Base-by-base conservation (phyloP, 2,113 vertebrate genomes). In the Pleuronectes platessa region DNA sequence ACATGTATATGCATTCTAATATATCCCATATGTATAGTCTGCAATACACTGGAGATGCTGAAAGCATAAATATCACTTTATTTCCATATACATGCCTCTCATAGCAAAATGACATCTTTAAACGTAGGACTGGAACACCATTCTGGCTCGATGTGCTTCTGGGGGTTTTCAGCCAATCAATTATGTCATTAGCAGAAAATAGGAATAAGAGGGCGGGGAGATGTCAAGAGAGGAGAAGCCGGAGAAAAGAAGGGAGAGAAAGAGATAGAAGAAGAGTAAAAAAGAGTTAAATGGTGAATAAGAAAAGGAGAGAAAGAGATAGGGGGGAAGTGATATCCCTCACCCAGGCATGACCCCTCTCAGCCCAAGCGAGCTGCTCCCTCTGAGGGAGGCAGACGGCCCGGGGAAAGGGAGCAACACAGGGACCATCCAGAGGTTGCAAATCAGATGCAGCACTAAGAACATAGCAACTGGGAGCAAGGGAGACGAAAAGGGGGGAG, bases 341-440 rank as follows among this genome's bases (percentile, higher is more conserved):
- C 92, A 94, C 93, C 93, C 90, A 83, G 87, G 79, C 82, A n/a
- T 93, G 92, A 94, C 92, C 93, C 82, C 74, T 85, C 83, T 84
- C 84, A 88, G 88, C 85, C 78, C 78, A 76, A 79, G 76, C 68
- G 71, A 90, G 78, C 74, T 68, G 71, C 80, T 93, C 86, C 82
- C 88, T 90, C 74, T 71, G 85, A 90, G 88, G 80, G 73, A 88
- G 75, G 79, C 84, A 79, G 88, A 86, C 76, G 56, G 68, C 80
- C 80, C 14, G 21, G 67, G 71, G 82, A 78, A 72, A 70, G 78
- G 76, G 78, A 82, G 82, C 87, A 81, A 71, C 62, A 82, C 70
- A 68, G 85, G 86, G 80, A 79, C 72, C 71, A 84, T 90, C 91
- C 91, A 92, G 88, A 88, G 84, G 90, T 89, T 89, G 85, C 88